These are phyloP conservation scores for Leptinotarsa undecemlineata DNA, from an alignment of 1,140 invertebrate species.

Conservation along the genomic window DNA sequence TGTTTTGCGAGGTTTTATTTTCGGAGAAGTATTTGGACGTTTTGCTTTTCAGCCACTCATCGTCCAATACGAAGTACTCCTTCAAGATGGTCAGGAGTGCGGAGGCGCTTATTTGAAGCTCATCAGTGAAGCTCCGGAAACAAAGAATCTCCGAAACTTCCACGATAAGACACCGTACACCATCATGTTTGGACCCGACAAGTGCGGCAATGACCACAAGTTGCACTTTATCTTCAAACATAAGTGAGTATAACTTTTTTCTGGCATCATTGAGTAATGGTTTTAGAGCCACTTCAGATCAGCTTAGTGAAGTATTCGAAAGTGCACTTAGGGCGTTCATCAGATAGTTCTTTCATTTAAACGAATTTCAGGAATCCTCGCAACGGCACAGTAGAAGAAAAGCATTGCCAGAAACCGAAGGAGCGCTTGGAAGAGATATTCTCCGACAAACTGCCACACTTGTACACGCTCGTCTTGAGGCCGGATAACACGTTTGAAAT, in stretches of 20 bases:
- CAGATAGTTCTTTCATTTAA: too few species aligned
- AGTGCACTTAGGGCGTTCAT: too few species aligned
- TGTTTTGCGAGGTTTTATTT: too few species aligned
- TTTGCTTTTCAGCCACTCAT: constrained; percentile 70
- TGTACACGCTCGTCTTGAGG: constrained; percentile 87
- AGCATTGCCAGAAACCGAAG: constrained; percentile 88
- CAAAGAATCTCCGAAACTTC: constrained; percentile 79
- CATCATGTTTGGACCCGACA: constrained; percentile 99
- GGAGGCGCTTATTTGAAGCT: constrained; percentile 98
- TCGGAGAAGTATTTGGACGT: too few species aligned
- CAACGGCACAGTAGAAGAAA: constrained; percentile 86
- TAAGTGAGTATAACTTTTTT: constrained; percentile 53
- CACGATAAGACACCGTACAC: constrained; percentile 96
- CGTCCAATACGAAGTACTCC: constrained; percentile 91
- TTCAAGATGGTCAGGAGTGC: constrained; percentile 96
- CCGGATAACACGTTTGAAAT: constrained; percentile 86
- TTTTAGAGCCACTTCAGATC: too few species aligned
- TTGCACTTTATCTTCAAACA: constrained; percentile 98
- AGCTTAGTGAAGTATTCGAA: too few species aligned
- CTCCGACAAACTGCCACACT: constrained; percentile 93
- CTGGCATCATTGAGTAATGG: too few species aligned
- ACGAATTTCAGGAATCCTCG: constrained; percentile 71
- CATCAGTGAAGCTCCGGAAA: constrained; percentile 67
- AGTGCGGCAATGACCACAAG: constrained; percentile 96
- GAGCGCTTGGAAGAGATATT: constrained; percentile 86